Evolutionary conservation across 2,888 invertebrate genomes (phyloP).

Genomic region (Bellardia bayeri): DNA sequence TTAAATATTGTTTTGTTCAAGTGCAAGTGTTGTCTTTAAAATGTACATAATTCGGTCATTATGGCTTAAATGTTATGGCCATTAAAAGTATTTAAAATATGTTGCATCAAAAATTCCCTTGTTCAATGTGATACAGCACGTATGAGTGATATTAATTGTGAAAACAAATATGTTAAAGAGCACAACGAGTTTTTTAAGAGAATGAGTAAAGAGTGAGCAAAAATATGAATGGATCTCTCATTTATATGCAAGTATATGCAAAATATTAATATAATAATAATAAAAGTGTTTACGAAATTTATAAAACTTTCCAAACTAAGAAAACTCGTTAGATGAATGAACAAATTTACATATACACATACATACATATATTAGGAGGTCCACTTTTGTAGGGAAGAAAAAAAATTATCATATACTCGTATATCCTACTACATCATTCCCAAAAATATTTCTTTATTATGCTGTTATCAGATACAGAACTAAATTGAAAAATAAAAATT

Average conservation of each 20-base stretch:
- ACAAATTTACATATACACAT: too few species aligned
- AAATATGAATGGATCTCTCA: background rate
- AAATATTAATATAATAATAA: background rate
- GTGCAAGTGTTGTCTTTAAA: background rate
- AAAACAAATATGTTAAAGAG: slow-evolving; percentile 2
- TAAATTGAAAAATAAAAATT: too few species aligned
- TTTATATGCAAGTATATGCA: background rate
- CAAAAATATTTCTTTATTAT: too few species aligned
- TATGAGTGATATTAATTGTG: slow-evolving; percentile 60
- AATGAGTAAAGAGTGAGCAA: background rate
- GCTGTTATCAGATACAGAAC: too few species aligned
- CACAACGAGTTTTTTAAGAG: slow-evolving; percentile 8
- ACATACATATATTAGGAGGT: too few species aligned
- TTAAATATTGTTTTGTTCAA: too few species aligned
- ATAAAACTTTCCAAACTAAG: too few species aligned
- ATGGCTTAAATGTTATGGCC: background rate
- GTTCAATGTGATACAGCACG: slow-evolving; percentile 13
- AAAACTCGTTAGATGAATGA: too few species aligned
- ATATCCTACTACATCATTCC: too few species aligned
- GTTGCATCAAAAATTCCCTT: background rate
- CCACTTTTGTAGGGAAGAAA: too few species aligned
- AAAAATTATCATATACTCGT: too few species aligned
- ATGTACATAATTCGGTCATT: slow-evolving; percentile 5
- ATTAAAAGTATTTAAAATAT: background rate
- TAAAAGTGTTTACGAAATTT: too few species aligned